Evolutionary conservation across 1,140 invertebrate genomes (phyloP), one percentile per base, ranked within the genome.

Genomic region (Sitobion miscanthi): DNA sequence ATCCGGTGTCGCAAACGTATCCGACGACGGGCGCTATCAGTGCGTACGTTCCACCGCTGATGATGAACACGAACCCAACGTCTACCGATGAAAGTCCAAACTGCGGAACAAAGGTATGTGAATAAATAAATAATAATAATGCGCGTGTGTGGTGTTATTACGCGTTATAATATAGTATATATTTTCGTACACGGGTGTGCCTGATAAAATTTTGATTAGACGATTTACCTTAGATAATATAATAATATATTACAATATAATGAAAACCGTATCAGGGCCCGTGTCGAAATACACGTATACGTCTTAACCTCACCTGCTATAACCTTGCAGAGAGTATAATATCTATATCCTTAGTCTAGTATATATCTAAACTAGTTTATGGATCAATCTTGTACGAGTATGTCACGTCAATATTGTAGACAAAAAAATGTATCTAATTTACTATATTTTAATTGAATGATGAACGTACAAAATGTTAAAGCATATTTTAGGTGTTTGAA

Each of bases 11-110:
- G 94, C 95, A 95, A 0, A 96, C 82, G 90, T 94, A 94, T 7
- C 96, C 96, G 94, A 96, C 96, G 20, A 96, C 91, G 0, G 96
- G 96, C 25, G 96, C 95, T 14, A 95, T 95, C 5, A 96, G 35
- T 2, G 96, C 96, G 94, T 96, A 96, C 49, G 95, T 95, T 14
- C 95, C 95, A 42, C 96, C 96, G 94, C 95, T 96, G 14, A 96
- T 95, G 14, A 96, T 94, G 94, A 96, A 96, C 94, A 96, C 95
- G 11, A 96, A 85, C 11, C 96, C 96, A 62, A 96, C 95, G 54
- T 95, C 93, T 20, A 96, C 94, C 20, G 96, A 96, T 2, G 95
- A 95, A 30, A 97, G 94, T 88, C 95, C 94, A 94, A 96, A 96
- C 95, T 96, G 94, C 30, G 94, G 94, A 92, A 91, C 77, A 94